Evolutionary conservation across 2,888 invertebrate genomes (phyloP), one percentile per base, ranked within the genome.

Genomic region (Notodonta ziczac): DNA sequence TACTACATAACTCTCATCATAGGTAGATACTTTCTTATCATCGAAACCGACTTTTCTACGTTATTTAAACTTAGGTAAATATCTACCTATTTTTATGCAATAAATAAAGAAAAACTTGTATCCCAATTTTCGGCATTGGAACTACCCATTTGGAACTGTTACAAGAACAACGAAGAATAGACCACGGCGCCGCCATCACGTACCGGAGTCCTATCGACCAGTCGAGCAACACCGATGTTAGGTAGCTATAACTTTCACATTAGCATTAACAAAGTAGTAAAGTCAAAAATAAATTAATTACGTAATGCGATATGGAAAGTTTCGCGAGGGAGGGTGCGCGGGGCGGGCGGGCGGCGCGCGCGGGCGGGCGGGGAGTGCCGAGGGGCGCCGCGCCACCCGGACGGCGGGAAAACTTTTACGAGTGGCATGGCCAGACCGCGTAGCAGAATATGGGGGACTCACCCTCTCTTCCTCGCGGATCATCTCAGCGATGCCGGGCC

Each of bases 381-480:
- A 75, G 74, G 70, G 69, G 58, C 68, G 62, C 60, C 42, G 59
- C 55, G 58, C 52, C 60, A 51, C 63, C 70, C 65, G 71, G 62
- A 64, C 81, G 82, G 85, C 84, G 87, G 86, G 86, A 86, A 86
- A 86, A 87, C 67, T 86, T 86, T 81, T 73, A 66, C 70, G 78
- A 75, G 74, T 70, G 68, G 57, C 68, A 62, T 58, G 61, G 63
- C 58, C 42, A 64, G 60, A 61, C 48, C 57, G 59, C 5, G 10
- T 24, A 50, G 24, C 51, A 46, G 16, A 48, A 13, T 24, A 24
- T 44, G 53, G 53, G 12, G 59, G 61, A 97, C 98, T 97, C 90
- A 98, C 98, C 97, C 98, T 95, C 95, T 98, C 98, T 94, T 98
- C 98, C 95, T 98, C 98, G 88, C 98, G 97, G 87, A 98, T 98